Base-by-base conservation (phyloP, 2,888 invertebrate species). In the Drosophila nr. fundita region DNA sequence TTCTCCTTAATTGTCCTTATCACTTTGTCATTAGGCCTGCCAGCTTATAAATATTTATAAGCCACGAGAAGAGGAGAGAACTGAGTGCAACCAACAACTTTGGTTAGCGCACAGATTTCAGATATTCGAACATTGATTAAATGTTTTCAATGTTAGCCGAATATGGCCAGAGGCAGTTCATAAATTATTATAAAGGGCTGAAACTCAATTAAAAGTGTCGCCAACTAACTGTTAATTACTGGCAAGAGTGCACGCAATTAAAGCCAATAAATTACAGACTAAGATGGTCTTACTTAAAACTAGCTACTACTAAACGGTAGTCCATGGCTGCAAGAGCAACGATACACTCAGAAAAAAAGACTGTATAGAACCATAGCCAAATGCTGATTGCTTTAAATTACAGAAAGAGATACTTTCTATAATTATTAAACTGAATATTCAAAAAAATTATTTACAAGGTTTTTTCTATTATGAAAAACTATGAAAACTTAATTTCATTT, bases 1-100 rank as follows among this genome's bases (percentile, higher is more conserved):
- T 87, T 87, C 87, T 83, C 87, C 87, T 87, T 87, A 88, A 88
- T 87, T 88, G 87, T 87, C 90, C 83, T 87, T 90, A 87, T 87
- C 87, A 87, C 86, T 77, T 89, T 88, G 90, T 73, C 90, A 87
- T 89, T 87, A 87, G 88, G 78, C 75, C 73, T 71, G 70, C 54
- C 72, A 64, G 58, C 63, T 68, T 59, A 87, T 87, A 89, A 87
- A 87, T 87, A 87, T 87, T 87, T 85, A 87, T 87, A 80, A 53
- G 52, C 5, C 38, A 10, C 38, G 34, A 52, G 27, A 18, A 54
- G 24, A 27, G 10, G 5, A 32, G 30, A 18, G 21, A 11, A 34
- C 34, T 18, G 34, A 10, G n/a, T 8, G 2, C 21, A 27, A 32
- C 32, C 40, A 53, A 61, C 73, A 64, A 75, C 68, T 59, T 75